Percentiles rank a stretch among this genome's conserved stretches.
Evolutionary conservation across 2,888 invertebrate genomes (phyloP).

Genomic region (Piscicola geometra): DNA sequence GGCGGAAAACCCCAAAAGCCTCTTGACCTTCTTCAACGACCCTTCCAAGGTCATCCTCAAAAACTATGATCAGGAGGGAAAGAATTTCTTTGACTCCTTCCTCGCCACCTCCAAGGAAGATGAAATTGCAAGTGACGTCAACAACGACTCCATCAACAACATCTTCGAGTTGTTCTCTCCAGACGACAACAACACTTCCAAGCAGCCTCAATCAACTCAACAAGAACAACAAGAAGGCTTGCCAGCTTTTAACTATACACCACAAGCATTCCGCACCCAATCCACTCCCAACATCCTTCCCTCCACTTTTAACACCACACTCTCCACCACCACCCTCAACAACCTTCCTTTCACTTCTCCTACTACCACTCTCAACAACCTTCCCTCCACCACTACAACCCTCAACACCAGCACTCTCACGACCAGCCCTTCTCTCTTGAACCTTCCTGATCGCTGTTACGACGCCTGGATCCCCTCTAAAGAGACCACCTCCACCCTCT

Average conservation of each 20-base stretch:
- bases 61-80: slow-evolving; percentile 41
- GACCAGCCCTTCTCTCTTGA: slow-evolving; percentile 48
- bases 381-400: background rate
- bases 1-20: slow-evolving; percentile 41
- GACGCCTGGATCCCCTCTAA: slow-evolving; percentile 74
- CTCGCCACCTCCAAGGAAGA: slow-evolving; percentile 40
- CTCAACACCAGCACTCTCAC: slow-evolving; percentile 23
- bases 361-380: background rate
- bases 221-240: background rate
- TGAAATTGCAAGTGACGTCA: background rate
- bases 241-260: background rate
- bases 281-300: background rate
- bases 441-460: slow-evolving; percentile 45
- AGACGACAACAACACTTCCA: background rate
- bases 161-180: background rate
- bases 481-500: slow-evolving; percentile 60
- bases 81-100: slow-evolving; percentile 45
- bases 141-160: background rate
- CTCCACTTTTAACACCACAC: background rate
- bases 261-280: background rate
- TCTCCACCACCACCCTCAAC: background rate
- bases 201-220: background rate
- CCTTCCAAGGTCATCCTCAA: background rate
- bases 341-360: background rate
- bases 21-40: slow-evolving; percentile 43